Evolutionary conservation across 2,888 invertebrate genomes (phyloP).

Genomic region (Apamea anceps): DNA sequence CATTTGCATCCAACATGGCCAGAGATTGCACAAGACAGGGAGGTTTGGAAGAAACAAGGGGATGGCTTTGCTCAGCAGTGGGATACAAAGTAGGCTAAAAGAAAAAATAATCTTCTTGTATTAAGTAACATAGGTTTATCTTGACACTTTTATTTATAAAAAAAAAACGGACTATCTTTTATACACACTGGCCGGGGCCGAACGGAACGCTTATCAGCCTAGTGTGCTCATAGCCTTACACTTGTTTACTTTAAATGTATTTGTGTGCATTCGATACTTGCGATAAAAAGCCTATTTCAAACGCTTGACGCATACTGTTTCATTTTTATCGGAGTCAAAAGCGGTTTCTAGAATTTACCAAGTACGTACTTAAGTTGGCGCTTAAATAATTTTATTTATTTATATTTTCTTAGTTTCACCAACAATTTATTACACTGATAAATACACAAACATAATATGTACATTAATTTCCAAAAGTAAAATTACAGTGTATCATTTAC

Average conservation of each 20-base stretch:
- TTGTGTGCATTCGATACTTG: conserved; percentile 72
- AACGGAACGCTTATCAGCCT: conserved; percentile 59
- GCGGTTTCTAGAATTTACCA: conserved; percentile 56
- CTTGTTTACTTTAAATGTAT: conserved; percentile 74
- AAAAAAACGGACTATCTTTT: conserved; percentile 18
- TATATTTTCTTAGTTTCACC: background rate
- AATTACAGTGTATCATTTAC: background rate
- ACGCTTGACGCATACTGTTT: conserved; percentile 63
- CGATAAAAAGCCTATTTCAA: conserved; percentile 71
- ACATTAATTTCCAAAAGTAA: background rate
- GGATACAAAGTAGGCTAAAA: too few species aligned
- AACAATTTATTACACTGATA: background rate
- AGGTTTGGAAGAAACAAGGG: too few species aligned
- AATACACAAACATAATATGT: too few species aligned
- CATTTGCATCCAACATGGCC: too few species aligned
- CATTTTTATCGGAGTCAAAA: conserved; percentile 68
- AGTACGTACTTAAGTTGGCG: conserved; percentile 8
- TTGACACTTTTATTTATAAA: conserved; percentile 33
- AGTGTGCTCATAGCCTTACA: conserved; percentile 60
- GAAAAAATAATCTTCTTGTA: background rate
- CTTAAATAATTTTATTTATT: conserved; percentile 2
- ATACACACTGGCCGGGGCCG: conserved; percentile 17
- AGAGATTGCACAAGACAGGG: too few species aligned
- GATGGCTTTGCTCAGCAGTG: too few species aligned
- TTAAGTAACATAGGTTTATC: conserved; percentile 29